These are phyloP conservation scores for Norana najaformis DNA, from an alignment of 2,888 invertebrate genomes.

Conservation along the genomic window DNA sequence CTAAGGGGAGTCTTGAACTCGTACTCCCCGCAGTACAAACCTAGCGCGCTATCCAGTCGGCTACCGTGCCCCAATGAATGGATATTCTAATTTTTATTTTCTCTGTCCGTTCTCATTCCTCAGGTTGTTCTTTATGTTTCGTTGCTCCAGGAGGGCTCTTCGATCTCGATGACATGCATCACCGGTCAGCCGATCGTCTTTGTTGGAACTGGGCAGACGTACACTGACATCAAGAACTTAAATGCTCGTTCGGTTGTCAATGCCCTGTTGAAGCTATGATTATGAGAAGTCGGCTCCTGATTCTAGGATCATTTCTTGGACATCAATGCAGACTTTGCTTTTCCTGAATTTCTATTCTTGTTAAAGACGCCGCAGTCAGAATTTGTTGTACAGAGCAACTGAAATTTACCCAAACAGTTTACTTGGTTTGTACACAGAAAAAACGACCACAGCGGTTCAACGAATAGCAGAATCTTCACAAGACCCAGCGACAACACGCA, in stretches of 20 bases:
- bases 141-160: conserved; percentile 79
- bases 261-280: conserved; percentile 74
- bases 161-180: conserved; percentile 99
- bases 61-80: too few species aligned
- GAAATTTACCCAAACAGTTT: not conserved
- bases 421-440: too few species aligned
- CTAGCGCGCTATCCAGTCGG: too few species aligned
- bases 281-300: not conserved
- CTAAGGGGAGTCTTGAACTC: too few species aligned
- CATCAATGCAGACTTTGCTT: not conserved
- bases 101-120: too few species aligned
- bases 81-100: too few species aligned
- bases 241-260: conserved; percentile 95
- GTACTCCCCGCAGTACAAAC: too few species aligned
- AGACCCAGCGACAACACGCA: too few species aligned
- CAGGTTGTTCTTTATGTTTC: not conserved
- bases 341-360: conserved; percentile 5
- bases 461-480: too few species aligned
- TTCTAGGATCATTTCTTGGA: not conserved
- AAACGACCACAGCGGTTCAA: not conserved
- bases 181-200: conserved; percentile 99
- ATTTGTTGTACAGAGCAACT: not conserved
- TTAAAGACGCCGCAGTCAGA: not conserved
- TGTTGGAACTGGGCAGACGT: conserved; percentile 98
- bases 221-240: conserved; percentile 92